Evolutionary conservation across 2,113 vertebrate species (phyloP), one percentile per base, ranked within the genome.

Genomic region (Paracyprichromis sp.): DNA sequence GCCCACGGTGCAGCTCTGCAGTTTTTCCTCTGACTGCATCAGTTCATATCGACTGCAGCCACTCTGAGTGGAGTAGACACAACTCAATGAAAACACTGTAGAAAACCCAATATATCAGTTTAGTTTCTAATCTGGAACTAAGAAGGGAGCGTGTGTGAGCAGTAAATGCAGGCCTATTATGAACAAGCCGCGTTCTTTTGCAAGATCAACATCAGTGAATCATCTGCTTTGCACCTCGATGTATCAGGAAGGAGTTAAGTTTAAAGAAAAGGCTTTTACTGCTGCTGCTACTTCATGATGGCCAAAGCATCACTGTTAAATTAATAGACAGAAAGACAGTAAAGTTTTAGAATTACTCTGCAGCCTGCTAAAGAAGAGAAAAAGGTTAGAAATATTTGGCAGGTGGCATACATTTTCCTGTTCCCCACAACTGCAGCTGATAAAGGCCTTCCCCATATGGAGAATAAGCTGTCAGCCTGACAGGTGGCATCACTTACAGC

Each of bases 401-500:
- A 92, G 92, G 93, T 93, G 91, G 82, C 71, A 86, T 19, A 82
- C 53, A 54, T 82, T 83, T 73, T 34, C 50, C 47, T 50, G 31
- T n/a, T 82, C 61, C 17, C 7, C 57, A 36, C 79, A 26, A 84
- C 61, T 79, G 85, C 83, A 83, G 90, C 88, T 91, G 91, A 92
- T 94, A 83, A 86, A 92, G 73, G 57, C 53, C 84, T 59, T 88
- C 59, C 47, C 76, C 88, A 53, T 19, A 12, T 54, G 83, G 87
- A 82, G 85, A 92, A 36, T 61, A 66, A 89, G 93, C 85, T 89
- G 89, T 93, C 93, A 91, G 83, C 17, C 57, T 90, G 94, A 94
- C 95, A 94, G 94, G 95, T 92, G 94, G 92, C 91, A 93, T 92
- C 89, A 88, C 84, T 94, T 95, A 89, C 71, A 24, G 57, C 4